phyloP scores from a whole-genome alignment of 2,888 invertebrate species.

The Palloptera scutellata region DNA sequence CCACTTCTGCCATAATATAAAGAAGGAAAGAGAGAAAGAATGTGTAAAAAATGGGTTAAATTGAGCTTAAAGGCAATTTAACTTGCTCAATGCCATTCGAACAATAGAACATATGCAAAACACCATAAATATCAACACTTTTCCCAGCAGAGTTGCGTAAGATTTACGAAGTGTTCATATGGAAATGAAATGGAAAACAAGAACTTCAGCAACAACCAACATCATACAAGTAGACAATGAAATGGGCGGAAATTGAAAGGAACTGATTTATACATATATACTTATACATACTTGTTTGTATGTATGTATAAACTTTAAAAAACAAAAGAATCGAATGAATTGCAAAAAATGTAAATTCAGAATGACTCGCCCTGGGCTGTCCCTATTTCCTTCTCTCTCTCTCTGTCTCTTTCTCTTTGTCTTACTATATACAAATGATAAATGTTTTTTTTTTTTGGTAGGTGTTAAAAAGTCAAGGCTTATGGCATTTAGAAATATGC shows the following conservation, averaged over 20 bases:
- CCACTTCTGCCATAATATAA: too few relatives aligned
- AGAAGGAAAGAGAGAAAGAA: too few relatives aligned
- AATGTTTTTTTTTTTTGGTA: too few relatives aligned
- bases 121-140: conserved; percentile 19
- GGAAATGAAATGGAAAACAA: background rate
- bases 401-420: too few relatives aligned
- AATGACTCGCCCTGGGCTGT: too few relatives aligned
- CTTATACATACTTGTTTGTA: background rate
- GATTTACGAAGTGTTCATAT: background rate
- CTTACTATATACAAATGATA: too few relatives aligned
- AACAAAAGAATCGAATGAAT: background rate
- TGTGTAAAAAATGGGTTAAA: background rate
- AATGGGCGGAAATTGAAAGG: background rate
- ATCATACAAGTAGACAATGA: background rate
- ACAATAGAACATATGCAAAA: conserved; percentile 15
- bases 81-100: background rate
- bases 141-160: background rate
- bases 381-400: too few relatives aligned
- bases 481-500: too few relatives aligned
- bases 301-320: background rate
- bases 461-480: too few relatives aligned
- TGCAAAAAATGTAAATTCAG: too few relatives aligned
- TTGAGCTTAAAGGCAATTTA: background rate
- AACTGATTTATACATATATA: background rate
- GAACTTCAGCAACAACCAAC: background rate